These are phyloP conservation scores for Mythimna loreyi DNA, from an alignment of 2,888 invertebrate genomes.

Conservation along the genomic window DNA sequence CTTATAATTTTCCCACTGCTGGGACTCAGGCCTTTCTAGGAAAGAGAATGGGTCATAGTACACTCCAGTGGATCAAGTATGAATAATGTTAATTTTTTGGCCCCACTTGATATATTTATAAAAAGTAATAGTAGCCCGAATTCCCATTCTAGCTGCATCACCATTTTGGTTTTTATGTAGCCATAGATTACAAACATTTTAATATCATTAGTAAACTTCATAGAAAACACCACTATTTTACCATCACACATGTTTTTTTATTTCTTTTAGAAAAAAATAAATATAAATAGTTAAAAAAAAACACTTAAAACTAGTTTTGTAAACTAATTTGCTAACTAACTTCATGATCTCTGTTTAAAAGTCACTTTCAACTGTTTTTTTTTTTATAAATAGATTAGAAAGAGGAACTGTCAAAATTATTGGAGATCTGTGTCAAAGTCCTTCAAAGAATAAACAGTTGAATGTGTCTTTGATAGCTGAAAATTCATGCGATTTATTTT, in stretches of 20 bases:
- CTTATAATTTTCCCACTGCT: no score
- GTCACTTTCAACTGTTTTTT: constrained; percentile 1
- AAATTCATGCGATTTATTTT: constrained; percentile 17
- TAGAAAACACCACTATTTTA: constrained; percentile 3
- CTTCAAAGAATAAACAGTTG: not conserved
- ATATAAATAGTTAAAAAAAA: constrained; percentile 9
- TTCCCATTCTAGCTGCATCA: not conserved
- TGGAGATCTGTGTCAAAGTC: not conserved
- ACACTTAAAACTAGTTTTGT: constrained; percentile 5
- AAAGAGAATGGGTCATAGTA: no score
- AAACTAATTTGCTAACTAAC: constrained; percentile 30
- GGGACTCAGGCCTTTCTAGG: no score
- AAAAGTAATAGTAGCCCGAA: not conserved
- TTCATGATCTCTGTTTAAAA: not conserved
- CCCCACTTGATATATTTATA: not conserved
- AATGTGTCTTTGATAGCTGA: not conserved
- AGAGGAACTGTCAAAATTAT: not conserved
- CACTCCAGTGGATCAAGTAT: no score
- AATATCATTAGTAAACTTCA: not conserved
- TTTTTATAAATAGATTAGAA: constrained; percentile 4
- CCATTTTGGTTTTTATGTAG: not conserved
- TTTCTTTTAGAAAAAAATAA: constrained; percentile 2
- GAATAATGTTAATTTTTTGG: no score
- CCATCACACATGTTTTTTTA: constrained; percentile 10
- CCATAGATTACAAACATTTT: constrained; percentile 3